A percentile compares a stretch with the other conserved stretches of the same genome.
phyloP scores from a whole-genome alignment of 2,797 vertebrate species.

The Sebastes diploproa region DNA sequence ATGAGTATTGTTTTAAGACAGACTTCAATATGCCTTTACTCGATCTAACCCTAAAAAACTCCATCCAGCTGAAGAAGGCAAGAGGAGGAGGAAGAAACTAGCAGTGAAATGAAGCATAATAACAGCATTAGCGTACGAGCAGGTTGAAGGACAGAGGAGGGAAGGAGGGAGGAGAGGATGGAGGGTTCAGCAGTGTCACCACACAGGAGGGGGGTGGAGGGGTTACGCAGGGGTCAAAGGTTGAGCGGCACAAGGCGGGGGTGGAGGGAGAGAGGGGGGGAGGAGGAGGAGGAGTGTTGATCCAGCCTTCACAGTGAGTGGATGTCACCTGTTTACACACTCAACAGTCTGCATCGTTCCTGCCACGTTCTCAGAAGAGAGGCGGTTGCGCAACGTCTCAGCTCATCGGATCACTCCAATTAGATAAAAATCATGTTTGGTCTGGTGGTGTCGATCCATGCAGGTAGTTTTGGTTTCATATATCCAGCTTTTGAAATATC shows the following conservation, averaged over 20 bases:
- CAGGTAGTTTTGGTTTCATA: neutral
- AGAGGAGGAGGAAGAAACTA: slow-evolving; percentile 40
- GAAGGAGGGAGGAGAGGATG: slow-evolving; percentile 32
- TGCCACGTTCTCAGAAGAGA: slow-evolving; percentile 27
- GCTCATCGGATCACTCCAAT: neutral
- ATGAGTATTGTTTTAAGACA: neutral
- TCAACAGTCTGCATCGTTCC: slow-evolving; percentile 23
- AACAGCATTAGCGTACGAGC: slow-evolving; percentile 64
- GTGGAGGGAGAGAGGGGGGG: slow-evolving; percentile 3
- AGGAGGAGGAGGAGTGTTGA: slow-evolving; percentile 55
- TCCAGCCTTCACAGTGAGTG: slow-evolving; percentile 68
- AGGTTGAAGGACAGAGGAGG: slow-evolving; percentile 34
- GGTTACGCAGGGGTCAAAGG: slow-evolving; percentile 62
- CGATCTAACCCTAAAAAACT: neutral
- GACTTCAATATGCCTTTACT: neutral
- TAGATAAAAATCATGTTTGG: neutral
- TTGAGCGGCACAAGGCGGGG: slow-evolving; percentile 43
- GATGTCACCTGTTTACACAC: slow-evolving; percentile 75
- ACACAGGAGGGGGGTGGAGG: slow-evolving; percentile 15
- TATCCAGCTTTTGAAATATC: neutral
- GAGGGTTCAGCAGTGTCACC: slow-evolving; percentile 65
- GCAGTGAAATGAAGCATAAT: slow-evolving; percentile 69
- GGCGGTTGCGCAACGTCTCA: slow-evolving; percentile 42
- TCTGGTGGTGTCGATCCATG: neutral
- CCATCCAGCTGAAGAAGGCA: neutral